Evolutionary conservation across 1,140 invertebrate genomes (phyloP).

Genomic region (Caenorhabditis briggsae): DNA sequence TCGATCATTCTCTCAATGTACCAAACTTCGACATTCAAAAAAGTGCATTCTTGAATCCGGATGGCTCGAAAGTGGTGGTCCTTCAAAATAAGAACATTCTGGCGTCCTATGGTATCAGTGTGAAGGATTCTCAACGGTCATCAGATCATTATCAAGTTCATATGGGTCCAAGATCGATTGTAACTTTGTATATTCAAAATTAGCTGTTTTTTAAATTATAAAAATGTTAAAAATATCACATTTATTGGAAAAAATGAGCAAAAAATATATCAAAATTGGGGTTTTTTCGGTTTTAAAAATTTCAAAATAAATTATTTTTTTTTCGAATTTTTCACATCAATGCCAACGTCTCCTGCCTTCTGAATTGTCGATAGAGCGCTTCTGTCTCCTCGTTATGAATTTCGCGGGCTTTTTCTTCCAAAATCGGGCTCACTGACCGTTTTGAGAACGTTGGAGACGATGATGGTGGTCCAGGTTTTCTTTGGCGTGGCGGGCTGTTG

Average conservation of each 20-base stretch:
- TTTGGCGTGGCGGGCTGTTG: background rate
- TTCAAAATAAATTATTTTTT: background rate
- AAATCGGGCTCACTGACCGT: constrained; percentile 16
- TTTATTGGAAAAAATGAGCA: background rate
- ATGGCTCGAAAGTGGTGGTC: background rate
- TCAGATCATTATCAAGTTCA: constrained; percentile 31
- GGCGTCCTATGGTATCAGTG: background rate
- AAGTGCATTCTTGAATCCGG: constrained; percentile 1
- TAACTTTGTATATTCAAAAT: constrained; percentile 35
- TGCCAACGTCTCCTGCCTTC: constrained; percentile 15
- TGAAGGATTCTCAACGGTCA: background rate
- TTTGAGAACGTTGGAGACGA: constrained; percentile 20
- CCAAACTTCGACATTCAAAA: background rate
- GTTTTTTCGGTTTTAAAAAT: background rate
- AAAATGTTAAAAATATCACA: too few species aligned
- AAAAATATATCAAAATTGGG: background rate
- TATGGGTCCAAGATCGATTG: constrained; percentile 13
- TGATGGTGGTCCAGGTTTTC: background rate
- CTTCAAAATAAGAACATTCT: background rate
- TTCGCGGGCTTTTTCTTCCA: constrained; percentile 7
- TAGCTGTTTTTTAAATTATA: background rate
- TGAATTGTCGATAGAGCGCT: constrained; percentile 34
- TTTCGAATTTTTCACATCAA: constrained; percentile 7
- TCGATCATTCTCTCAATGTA: constrained; percentile 14
- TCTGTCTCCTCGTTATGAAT: constrained; percentile 46